Base-by-base conservation (phyloP, 1,140 invertebrate genomes). In the Diachasma alloeum region DNA sequence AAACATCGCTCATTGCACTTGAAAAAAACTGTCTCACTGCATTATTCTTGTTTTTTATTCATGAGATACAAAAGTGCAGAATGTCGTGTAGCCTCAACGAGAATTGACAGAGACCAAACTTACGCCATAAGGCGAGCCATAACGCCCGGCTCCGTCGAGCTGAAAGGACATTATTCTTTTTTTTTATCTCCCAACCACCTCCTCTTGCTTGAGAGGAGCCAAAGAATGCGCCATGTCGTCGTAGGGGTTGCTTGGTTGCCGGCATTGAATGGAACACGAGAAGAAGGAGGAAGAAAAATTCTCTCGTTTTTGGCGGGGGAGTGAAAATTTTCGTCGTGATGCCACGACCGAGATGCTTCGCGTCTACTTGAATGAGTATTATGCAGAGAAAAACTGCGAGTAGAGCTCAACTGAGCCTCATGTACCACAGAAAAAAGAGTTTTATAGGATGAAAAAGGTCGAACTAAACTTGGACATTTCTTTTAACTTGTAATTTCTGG, bases 91-190 rank as follows among this genome's bases (percentile, higher is more conserved):
- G 68, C 46, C 42, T 17, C 63, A 75, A 75, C 15, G 17, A 13
- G 48, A 63, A 68, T 75, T 68, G 73, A 75, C 73, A 75, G 42
- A 69, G 66, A 69, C 74, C 67, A 75, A 75, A 53, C 31, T 42
- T 75, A 53, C n/a, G 66, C n/a, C 15, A 44, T 53, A 31, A 75
- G 17, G 48, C 15, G 22, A 17, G 31, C 66, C 36, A 53, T 59
- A 76, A 71, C 36, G 46, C 37, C 37, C 48, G 19, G 66, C 44
- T 69, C 31, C 31, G 22, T 37, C 56, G 48, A 63, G 68, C 53
- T 69, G 67, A 75, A 69, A 69, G 67, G 31, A 75, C 66, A 56
- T 44, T 71, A 24, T n/a, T 76, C 17, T 71, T 69, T 76, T 71
- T 56, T 71, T 24, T 19, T 69, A n/a, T 69, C 68, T 19, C 37